Evolutionary conservation across 2,797 vertebrate species (phyloP).

Genomic region (Chromis chromis): DNA sequence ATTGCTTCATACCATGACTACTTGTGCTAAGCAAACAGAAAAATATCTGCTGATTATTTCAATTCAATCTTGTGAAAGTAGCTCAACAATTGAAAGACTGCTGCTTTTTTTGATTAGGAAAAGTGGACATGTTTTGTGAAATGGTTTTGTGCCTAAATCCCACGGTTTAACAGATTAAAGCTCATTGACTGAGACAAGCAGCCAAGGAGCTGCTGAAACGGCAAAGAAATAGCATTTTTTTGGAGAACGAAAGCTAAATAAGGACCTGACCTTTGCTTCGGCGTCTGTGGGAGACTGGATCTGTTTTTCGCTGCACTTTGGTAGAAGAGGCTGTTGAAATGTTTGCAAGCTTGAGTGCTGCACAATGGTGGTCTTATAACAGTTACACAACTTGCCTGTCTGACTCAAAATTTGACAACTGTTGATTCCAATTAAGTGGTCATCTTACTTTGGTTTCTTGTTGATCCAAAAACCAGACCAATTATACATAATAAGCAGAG

Average conservation of each 20-base stretch:
- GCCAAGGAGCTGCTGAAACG: conserved; percentile 11
- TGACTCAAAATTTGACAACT: neutral
- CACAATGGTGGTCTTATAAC: neutral
- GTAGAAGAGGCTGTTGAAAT: conserved; percentile 21
- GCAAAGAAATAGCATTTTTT: conserved; percentile 16
- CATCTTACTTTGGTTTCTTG: conserved; percentile 9
- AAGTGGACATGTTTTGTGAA: no score
- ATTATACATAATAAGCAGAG: conserved; percentile 14
- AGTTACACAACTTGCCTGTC: neutral
- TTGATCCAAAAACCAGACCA: conserved; percentile 15
- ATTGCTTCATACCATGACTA: conserved; percentile 3
- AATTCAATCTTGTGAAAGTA: neutral
- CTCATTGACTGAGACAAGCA: no score
- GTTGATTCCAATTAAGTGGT: conserved; percentile 1
- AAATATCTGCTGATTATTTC: neutral
- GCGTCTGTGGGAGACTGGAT: neutral
- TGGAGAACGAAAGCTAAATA: conserved; percentile 5
- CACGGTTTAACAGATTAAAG: neutral
- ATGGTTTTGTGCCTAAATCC: neutral
- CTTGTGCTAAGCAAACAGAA: conserved; percentile 24
- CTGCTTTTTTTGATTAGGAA: neutral
- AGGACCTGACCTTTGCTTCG: conserved; percentile 12
- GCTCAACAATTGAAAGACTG: neutral
- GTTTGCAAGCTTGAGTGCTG: neutral
- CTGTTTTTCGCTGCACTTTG: conserved; percentile 15